Conservation (phyloP, 2,113 vertebrate genomes). For the Halcyon malimbica region DNA sequence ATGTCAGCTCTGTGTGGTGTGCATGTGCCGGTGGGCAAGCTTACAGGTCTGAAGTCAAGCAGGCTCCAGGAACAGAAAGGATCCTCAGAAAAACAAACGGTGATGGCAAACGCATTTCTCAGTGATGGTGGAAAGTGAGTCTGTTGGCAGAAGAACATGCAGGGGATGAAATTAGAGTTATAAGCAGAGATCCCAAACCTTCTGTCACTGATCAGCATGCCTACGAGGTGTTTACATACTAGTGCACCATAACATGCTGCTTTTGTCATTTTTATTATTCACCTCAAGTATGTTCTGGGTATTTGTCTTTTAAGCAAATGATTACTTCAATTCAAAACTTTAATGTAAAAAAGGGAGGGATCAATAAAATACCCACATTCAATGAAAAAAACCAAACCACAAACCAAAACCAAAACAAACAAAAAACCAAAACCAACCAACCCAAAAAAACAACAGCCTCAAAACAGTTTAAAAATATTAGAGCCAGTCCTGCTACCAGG, state of each 20-base stretch:
- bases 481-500: background rate
- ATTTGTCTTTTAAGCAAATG: background rate
- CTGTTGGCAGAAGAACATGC: background rate
- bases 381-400: background rate
- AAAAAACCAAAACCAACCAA: background rate
- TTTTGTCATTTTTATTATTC: background rate
- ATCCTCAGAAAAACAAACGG: background rate
- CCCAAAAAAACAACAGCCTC: background rate
- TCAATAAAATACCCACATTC: background rate
- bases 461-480: background rate
- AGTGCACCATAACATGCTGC: rapidly evolving
- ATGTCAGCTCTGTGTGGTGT: rapidly evolving
- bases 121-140: background rate
- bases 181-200: background rate
- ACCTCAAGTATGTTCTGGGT: background rate
- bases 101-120: background rate
- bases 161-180: background rate
- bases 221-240: background rate
- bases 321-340: background rate
- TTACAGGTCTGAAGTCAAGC: slow-evolving; percentile 61
- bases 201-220: background rate
- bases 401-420: too few species aligned
- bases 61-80: slow-evolving; percentile 78
- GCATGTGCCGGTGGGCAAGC: background rate
- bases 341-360: background rate